Base-by-base conservation (phyloP, 2,888 invertebrate genomes). In the Thymelicus acteon region DNA sequence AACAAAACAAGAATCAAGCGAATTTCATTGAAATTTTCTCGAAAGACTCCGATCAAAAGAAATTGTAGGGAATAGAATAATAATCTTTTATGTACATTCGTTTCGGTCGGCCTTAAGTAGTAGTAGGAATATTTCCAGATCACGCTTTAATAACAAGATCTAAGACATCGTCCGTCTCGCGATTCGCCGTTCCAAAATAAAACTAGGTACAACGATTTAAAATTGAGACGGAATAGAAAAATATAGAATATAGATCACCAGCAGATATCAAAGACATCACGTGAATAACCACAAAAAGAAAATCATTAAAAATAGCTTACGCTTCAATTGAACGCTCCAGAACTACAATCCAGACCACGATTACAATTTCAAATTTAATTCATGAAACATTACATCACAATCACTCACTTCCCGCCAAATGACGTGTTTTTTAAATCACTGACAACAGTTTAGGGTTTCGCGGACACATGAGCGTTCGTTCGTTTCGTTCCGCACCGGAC, bases 291-390 rank as follows among this genome's bases (percentile, higher is more conserved):
- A 60, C 61, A 60, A 67, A 71, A 72, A 70, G 70, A 72, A 72
- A 74, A 74, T 73, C 72, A 73, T 74, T 74, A 74, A 73, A 72
- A 73, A 74, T 74, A 73, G 72, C 74, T 74, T 74, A 73, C 74
- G 60, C 70, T 72, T 69, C 72, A 67, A 61, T 39, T 58, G 52
- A 31, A 54, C 57, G 71, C 60, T 71, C 67, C 73, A 67, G 60
- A 66, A 67, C n/a, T 40, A 52, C 48, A 67, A 69, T 69, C 66
- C 69, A 67, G 57, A 60, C 12, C 62, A 69, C 62, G 12, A 24
- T 48, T 48, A 15, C 10, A 66, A 65, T 37, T 67, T 48, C 37
- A 48, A 62, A 68, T 61, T 61, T 61, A 63, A 69, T 69, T 48
- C 68, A 63, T 69, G 61, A 47, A 62, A 47, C 68, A 63, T 69